phyloP scores from a whole-genome alignment of 2,888 invertebrate species.

The Ichneumoninae sp. region DNA sequence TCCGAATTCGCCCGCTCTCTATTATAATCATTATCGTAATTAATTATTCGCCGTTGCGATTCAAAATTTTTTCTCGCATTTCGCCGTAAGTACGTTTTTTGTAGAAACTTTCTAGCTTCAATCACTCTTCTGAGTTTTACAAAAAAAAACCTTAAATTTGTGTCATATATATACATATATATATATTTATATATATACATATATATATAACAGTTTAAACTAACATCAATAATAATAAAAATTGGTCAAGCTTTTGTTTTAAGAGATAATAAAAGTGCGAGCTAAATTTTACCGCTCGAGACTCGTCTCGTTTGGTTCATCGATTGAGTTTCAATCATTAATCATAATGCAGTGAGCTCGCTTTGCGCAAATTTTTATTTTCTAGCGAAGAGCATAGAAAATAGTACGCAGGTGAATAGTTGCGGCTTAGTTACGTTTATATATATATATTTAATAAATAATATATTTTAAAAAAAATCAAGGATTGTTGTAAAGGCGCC shows the following conservation, averaged over 20 bases:
- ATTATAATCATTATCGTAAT: slow-evolving; percentile 59
- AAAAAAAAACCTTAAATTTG: slow-evolving; percentile 43
- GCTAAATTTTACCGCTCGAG: slow-evolving; percentile 26
- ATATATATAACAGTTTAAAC: neutral
- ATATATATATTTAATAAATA: neutral
- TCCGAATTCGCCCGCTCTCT: slow-evolving; percentile 34
- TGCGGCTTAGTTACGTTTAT: slow-evolving; percentile 44
- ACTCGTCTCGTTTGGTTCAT: slow-evolving; percentile 67
- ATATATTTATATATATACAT: neutral
- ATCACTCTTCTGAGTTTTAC: slow-evolving; percentile 12
- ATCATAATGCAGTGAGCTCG: slow-evolving; percentile 36
- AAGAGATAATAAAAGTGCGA: slow-evolving; percentile 30
- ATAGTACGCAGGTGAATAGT: slow-evolving; percentile 47
- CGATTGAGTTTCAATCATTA: slow-evolving; percentile 37
- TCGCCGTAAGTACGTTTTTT: slow-evolving; percentile 30
- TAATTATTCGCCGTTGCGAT: slow-evolving; percentile 69
- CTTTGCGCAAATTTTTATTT: slow-evolving; percentile 46
- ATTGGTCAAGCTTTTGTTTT: slow-evolving; percentile 5
- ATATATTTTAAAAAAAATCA: neutral
- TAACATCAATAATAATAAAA: slow-evolving; percentile 17
- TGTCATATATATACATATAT: slow-evolving; percentile 14
- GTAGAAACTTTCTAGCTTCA: slow-evolving; percentile 41
- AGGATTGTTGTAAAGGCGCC: slow-evolving; percentile 8
- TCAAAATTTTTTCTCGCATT: slow-evolving; percentile 46
- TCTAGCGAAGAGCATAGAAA: slow-evolving; percentile 29